Conservation (phyloP, 1,140 invertebrate genomes). For the Dendrolimus punctatus region DNA sequence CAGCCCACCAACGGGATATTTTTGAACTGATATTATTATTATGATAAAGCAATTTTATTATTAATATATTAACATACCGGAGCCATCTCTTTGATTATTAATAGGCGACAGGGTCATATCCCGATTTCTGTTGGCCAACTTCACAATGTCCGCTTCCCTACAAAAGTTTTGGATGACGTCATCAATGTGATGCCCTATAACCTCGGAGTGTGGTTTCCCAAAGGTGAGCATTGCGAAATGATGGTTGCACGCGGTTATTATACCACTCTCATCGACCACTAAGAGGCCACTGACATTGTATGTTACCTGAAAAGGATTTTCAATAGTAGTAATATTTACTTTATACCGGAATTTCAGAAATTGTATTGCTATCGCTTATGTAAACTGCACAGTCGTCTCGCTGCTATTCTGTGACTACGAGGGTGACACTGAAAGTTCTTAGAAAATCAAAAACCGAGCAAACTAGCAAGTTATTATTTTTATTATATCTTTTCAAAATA, state of each 20-base stretch:
- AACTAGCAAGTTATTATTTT: too few relatives aligned
- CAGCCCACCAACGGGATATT: too few relatives aligned
- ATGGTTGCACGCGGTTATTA: slow-evolving; percentile 78
- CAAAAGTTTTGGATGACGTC: slow-evolving; percentile 72
- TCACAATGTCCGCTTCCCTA: slow-evolving; percentile 55
- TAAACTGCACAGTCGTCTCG: too few relatives aligned
- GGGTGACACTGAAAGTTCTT: too few relatives aligned
- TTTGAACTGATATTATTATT: too few relatives aligned
- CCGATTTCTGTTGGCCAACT: slow-evolving; percentile 48
- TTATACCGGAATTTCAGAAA: too few relatives aligned
- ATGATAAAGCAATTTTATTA: too few relatives aligned
- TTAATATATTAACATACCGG: slow-evolving; percentile 22
- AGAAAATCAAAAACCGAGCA: too few relatives aligned
- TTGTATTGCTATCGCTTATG: too few relatives aligned
- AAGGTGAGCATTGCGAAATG: slow-evolving; percentile 78
- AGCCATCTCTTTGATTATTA: slow-evolving; percentile 64
- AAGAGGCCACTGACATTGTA: slow-evolving; percentile 80
- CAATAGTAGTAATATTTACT: slow-evolving; percentile 5
- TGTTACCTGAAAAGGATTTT: slow-evolving; percentile 64
- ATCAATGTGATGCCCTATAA: slow-evolving; percentile 74
- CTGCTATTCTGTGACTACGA: too few relatives aligned
- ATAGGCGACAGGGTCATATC: slow-evolving; percentile 70
- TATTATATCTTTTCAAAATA: too few relatives aligned
- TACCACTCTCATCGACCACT: slow-evolving; percentile 74
- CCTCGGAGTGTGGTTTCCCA: slow-evolving; percentile 74